Evolutionary conservation across 2,888 invertebrate genomes (phyloP), one percentile per base, ranked within the genome.

Genomic region (Nomada ferruginata): DNA sequence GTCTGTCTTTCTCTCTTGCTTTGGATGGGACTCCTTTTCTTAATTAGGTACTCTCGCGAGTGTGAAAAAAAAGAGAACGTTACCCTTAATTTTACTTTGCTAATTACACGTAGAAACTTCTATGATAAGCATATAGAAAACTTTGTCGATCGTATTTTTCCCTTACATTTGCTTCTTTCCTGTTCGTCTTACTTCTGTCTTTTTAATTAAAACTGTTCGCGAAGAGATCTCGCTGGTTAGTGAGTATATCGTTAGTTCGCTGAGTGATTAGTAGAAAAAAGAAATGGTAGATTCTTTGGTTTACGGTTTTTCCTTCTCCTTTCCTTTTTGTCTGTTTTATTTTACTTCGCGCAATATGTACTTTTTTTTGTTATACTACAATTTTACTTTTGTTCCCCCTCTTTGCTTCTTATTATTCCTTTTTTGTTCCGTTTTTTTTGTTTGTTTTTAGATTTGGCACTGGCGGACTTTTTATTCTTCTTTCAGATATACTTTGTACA

Each of bases 271-370:
- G 91, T 92, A 92, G 90, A 93, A 93, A 90, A 83, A 72, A 63
- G 72, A 90, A 93, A 93, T 93, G 93, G 93, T 93, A 91, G 89
- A 92, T 92, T 93, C 93, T 93, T 93, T 93, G 93, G 93, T 93
- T 91, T 93, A 89, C 86, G 93, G 92, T 92, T 88, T 91, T 89
- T 82, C 83, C 61, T 50, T 64, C 50, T 81, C 63, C 50, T 47
- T 42, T 63, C 26, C 26, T 42, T 57, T 75, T 76, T 59, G 72
- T 68, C 52, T 75, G 29, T 68, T 82, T 23, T 26, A 15, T 50
- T 20, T 23, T 29, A n/a, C 26, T 66, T 59, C 70, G 50, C 72
- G 63, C 60, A 53, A 59, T 85, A 59, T 71, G 36, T 36, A 36
- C 36, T 82, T 65, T 65, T 64, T 72, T 79, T 26, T 20, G 55